A percentile compares a stretch with the other conserved stretches of the same genome.
These are phyloP conservation scores for Eumacrocentrus americanus DNA, from an alignment of 2,888 invertebrate genomes.

Conservation along the genomic window DNA sequence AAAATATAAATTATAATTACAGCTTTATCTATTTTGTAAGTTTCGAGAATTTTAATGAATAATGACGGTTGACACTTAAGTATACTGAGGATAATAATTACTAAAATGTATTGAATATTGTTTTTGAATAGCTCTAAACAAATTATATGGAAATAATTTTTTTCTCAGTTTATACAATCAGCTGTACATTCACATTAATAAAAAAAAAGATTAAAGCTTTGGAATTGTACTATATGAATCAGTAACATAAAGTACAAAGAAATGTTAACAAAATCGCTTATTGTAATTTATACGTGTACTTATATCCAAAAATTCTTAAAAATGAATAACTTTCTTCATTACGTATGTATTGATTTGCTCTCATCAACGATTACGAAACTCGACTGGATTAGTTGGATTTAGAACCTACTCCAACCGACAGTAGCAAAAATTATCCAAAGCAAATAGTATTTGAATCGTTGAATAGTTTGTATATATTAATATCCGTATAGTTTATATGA, in stretches of 20 bases:
- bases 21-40: too few species aligned
- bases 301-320: slow-evolving; percentile 13
- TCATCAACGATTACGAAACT: neutral
- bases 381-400: slow-evolving; percentile 1
- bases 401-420: neutral
- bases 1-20: too few species aligned
- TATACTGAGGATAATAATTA: too few species aligned
- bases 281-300: neutral
- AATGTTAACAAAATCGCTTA: neutral
- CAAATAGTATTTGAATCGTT: neutral
- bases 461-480: slow-evolving; percentile 13
- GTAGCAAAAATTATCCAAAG: neutral
- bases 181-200: too few species aligned
- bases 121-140: too few species aligned
- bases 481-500: slow-evolving; percentile 6
- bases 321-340: slow-evolving; percentile 10
- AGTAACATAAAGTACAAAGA: too few species aligned
- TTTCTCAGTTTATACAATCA: too few species aligned
- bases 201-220: neutral
- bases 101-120: too few species aligned
- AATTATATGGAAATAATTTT: too few species aligned
- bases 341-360: slow-evolving; percentile 5
- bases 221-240: too few species aligned
- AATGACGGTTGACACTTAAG: too few species aligned
- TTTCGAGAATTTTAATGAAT: too few species aligned